Evolutionary conservation across 2,113 vertebrate species (phyloP).

Genomic region (Perca fluviatilis): DNA sequence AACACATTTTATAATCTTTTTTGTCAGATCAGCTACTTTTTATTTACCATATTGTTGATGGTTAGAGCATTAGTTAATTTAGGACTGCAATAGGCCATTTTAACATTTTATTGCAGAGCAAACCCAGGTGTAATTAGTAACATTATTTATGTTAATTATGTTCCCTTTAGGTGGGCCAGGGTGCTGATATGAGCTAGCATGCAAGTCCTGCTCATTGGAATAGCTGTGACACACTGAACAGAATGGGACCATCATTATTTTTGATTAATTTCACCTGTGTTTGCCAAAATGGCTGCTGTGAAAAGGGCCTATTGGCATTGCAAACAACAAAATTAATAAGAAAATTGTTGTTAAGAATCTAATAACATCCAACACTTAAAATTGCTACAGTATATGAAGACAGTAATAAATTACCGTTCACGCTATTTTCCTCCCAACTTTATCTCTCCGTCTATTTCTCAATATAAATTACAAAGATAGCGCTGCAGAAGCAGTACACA

Average conservation of each 20-base stretch:
- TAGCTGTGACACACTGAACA: too few species aligned
- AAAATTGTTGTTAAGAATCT: constrained; percentile 7
- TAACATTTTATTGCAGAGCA: too few species aligned
- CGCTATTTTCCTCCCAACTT: constrained; percentile 16
- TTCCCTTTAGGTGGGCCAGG: too few species aligned
- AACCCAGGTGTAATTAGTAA: too few species aligned
- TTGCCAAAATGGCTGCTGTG: too few species aligned
- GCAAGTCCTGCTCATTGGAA: too few species aligned
- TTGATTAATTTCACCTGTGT: too few species aligned
- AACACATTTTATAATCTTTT: background rate
- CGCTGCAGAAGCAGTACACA: constrained; percentile 12
- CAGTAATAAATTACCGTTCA: constrained; percentile 25
- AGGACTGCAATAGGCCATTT: background rate
- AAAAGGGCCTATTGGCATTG: background rate
- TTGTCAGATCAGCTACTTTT: background rate
- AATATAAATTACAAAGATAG: constrained; percentile 17
- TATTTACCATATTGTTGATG: background rate
- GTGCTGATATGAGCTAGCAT: too few species aligned
- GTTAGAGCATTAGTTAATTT: background rate
- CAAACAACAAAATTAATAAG: background rate
- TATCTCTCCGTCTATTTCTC: constrained; percentile 13
- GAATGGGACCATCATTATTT: too few species aligned
- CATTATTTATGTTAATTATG: too few species aligned
- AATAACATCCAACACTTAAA: background rate
- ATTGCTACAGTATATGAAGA: background rate